Conservation (phyloP, 1,140 invertebrate genomes). For the Orius insidiosus region DNA sequence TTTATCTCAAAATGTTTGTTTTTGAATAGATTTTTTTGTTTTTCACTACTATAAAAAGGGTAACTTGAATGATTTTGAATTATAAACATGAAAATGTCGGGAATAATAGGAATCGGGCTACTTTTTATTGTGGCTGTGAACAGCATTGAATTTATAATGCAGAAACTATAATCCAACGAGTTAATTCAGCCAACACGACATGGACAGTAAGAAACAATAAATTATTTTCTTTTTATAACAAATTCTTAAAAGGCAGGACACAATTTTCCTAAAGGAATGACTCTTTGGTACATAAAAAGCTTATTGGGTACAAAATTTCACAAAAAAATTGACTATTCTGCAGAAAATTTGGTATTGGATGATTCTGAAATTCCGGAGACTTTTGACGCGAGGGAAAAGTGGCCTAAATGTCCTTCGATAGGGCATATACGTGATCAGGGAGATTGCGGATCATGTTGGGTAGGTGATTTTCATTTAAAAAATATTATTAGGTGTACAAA, state of each 20-base stretch:
- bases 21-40: too few relatives aligned
- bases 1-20: too few relatives aligned
- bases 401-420: constrained; percentile 68
- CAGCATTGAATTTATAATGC: not conserved
- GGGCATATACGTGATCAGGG: constrained; percentile 59
- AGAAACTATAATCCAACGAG: not conserved
- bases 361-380: constrained; percentile 37
- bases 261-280: not conserved
- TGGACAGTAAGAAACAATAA: constrained; percentile 4
- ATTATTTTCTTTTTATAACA: not conserved
- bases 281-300: not conserved
- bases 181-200: constrained; percentile 1
- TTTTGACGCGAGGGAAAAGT: constrained; percentile 62
- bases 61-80: too few relatives aligned
- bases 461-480: too few relatives aligned
- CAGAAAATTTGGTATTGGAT: not conserved
- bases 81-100: too few relatives aligned
- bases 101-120: too few relatives aligned
- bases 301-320: not conserved
- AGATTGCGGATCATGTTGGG: constrained; percentile 53
- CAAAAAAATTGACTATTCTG: not conserved
- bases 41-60: too few relatives aligned
- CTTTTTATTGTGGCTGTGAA: too few relatives aligned
- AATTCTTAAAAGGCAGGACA: constrained; percentile 2
- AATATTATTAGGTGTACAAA: too few relatives aligned